phyloP scores from a whole-genome alignment of 2,113 vertebrate genomes.

The Callaeas wilsoni region DNA sequence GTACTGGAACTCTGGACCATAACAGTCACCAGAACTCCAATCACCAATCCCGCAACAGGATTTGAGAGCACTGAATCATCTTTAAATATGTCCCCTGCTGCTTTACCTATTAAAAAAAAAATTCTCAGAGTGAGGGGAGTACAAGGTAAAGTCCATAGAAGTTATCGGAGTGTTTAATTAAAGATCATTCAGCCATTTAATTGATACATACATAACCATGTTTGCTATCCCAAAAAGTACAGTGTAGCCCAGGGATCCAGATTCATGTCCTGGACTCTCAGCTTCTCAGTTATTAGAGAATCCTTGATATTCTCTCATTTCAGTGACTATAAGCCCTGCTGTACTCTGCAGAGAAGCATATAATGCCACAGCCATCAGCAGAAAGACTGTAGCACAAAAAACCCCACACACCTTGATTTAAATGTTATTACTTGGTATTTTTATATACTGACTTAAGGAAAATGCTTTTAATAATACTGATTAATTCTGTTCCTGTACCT shows the following conservation, averaged over 20 bases:
- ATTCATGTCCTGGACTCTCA: not conserved
- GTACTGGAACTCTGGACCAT: slow-evolving; percentile 97
- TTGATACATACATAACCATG: not conserved
- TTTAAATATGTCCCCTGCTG: slow-evolving; percentile 92
- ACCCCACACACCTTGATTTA: not conserved
- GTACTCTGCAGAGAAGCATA: not conserved
- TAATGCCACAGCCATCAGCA: not conserved
- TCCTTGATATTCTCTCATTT: not conserved
- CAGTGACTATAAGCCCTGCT: not conserved
- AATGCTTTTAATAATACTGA: not conserved
- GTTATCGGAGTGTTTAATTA: not conserved
- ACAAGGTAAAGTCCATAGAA: not conserved
- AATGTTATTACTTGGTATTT: not conserved
- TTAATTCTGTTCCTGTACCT: not conserved
- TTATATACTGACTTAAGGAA: not conserved
- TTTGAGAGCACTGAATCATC: slow-evolving; percentile 88
- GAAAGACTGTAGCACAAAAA: not conserved
- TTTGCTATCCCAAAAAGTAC: not conserved
- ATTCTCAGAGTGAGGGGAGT: not conserved
- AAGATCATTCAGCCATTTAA: not conserved
- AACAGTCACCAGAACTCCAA: slow-evolving; percentile 93
- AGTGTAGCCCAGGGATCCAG: not conserved
- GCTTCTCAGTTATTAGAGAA: not conserved
- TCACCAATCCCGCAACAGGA: slow-evolving; percentile 90
- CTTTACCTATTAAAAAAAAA: slow-evolving; percentile 78